phyloP scores from a whole-genome alignment of 2,888 invertebrate genomes.

The Lasius fuliginosus region DNA sequence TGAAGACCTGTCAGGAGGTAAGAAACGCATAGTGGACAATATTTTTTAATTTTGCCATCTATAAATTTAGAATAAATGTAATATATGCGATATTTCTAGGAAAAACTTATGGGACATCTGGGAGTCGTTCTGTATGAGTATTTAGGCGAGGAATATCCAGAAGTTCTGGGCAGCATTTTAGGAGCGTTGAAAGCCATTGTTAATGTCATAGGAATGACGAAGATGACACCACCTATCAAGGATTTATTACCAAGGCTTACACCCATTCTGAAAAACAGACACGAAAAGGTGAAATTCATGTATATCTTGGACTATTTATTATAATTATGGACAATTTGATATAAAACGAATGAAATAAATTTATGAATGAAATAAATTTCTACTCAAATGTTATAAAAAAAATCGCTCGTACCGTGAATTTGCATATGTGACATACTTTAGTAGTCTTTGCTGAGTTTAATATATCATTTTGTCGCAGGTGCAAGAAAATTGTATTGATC shows the following conservation, averaged over 20 bases:
- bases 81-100: conserved; percentile 86
- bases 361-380: not conserved
- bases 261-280: conserved; percentile 99
- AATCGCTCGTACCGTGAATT: not conserved
- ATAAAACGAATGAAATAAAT: too few species aligned
- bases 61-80: conserved; percentile 26
- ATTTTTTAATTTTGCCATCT: conserved; percentile 14
- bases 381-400: conserved; percentile 2
- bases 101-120: conserved; percentile 99
- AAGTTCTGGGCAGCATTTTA: conserved; percentile 98
- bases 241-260: conserved; percentile 98
- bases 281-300: conserved; percentile 87
- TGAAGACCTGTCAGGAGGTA: conserved; percentile 99
- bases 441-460: not conserved
- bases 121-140: conserved; percentile 99
- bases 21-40: conserved; percentile 53
- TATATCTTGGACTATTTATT: not conserved
- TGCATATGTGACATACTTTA: not conserved
- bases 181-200: conserved; percentile 99
- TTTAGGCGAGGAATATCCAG: conserved; percentile 99
- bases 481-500: conserved; percentile 99
- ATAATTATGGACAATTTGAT: not conserved
- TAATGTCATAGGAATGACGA: conserved; percentile 99
- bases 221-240: conserved; percentile 99
- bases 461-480: conserved; percentile 88